These are phyloP conservation scores for Anastatus disparis DNA, from an alignment of 1,140 invertebrate species.

Conservation along the genomic window DNA sequence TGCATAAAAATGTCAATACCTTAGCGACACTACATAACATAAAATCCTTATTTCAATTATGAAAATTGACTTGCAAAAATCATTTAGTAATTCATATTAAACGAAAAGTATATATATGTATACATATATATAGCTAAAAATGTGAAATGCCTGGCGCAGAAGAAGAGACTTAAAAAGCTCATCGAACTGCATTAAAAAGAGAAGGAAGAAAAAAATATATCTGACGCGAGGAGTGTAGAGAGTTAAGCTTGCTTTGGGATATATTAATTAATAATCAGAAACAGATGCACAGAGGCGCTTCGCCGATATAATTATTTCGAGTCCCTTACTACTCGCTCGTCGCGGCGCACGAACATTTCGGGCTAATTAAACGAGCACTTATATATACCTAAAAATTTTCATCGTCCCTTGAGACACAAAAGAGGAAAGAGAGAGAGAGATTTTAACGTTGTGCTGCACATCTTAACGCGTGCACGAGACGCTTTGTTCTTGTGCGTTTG, in stretches of 20 bases:
- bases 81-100: no score
- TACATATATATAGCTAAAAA: no score
- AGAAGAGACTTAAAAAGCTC: neutral
- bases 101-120: no score
- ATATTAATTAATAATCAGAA: constrained; percentile 68
- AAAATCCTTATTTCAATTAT: no score
- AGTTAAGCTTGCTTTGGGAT: constrained; percentile 46
- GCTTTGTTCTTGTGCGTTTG: neutral
- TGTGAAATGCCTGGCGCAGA: no score
- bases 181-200: neutral
- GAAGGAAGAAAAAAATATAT: neutral
- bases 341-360: neutral
- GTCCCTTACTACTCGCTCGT: constrained; percentile 1
- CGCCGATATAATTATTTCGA: constrained; percentile 34
- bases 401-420: no score
- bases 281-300: constrained; percentile 59
- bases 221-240: constrained; percentile 46
- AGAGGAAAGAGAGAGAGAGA: no score
- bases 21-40: no score
- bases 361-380: constrained; percentile 34
- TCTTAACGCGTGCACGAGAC: neutral
- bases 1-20: no score
- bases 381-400: no score
- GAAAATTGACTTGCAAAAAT: no score
- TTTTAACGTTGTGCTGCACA: no score